These are phyloP conservation scores for Euspilapteryx auroguttella DNA, from an alignment of 2,888 invertebrate species.

Conservation along the genomic window DNA sequence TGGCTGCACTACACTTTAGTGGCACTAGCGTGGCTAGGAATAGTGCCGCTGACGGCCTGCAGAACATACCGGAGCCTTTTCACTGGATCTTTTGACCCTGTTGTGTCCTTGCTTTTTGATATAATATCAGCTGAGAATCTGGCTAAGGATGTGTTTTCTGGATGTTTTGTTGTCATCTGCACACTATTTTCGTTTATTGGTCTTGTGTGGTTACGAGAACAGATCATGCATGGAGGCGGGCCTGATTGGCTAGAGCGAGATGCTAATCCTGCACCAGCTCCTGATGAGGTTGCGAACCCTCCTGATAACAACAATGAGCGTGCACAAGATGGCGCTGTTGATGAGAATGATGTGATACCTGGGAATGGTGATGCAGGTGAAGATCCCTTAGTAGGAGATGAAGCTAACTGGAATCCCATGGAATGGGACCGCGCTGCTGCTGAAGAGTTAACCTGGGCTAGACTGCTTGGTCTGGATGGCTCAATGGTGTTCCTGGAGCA, in stretches of 20 bases:
- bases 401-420: conserved; percentile 96
- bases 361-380: conserved; percentile 39
- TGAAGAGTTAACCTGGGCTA: conserved; percentile 98
- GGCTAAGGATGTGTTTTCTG: conserved; percentile 92
- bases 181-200: conserved; percentile 96
- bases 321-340: conserved; percentile 31
- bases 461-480: conserved; percentile 92
- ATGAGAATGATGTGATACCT: conserved; percentile 25
- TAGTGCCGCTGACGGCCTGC: conserved; percentile 95
- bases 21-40: conserved; percentile 94
- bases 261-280: conserved; percentile 48
- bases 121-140: conserved; percentile 92
- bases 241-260: conserved; percentile 94
- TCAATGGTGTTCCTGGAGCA: conserved; percentile 97
- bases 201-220: conserved; percentile 95
- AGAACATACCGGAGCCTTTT: conserved; percentile 93
- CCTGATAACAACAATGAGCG: conserved; percentile 54
- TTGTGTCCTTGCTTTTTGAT: conserved; percentile 86
- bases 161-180: conserved; percentile 95
- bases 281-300: conserved; percentile 36
- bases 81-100: conserved; percentile 84
- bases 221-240: conserved; percentile 95
- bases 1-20: conserved; percentile 98
- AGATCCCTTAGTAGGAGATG: conserved; percentile 68
- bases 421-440: conserved; percentile 98